Conservation (phyloP, 1,140 invertebrate genomes). For the Dysdera silvatica region DNA sequence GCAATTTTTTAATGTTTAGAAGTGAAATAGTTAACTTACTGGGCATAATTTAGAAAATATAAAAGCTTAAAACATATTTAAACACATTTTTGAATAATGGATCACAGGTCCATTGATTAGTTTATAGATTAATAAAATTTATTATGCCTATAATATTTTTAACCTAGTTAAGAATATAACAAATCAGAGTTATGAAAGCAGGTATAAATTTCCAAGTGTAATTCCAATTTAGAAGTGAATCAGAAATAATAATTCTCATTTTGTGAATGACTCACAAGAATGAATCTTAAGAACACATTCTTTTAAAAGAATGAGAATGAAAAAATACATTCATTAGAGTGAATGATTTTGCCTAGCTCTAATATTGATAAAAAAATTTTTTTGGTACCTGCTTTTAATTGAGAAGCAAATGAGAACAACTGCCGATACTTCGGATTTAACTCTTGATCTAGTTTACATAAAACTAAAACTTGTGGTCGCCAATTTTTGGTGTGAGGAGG, state of each 20-base stretch:
- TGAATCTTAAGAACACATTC: too few relatives aligned
- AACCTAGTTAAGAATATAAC: too few relatives aligned
- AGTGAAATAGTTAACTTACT: background rate
- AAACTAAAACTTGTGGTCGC: constrained; percentile 67
- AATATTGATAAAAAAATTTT: background rate
- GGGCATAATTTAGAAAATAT: background rate
- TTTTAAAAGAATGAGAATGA: too few relatives aligned
- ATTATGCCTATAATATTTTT: too few relatives aligned
- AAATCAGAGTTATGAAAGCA: too few relatives aligned
- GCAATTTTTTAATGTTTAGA: too few relatives aligned
- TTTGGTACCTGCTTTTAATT: constrained; percentile 75
- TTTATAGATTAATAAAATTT: too few relatives aligned
- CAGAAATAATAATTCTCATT: background rate
- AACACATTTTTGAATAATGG: background rate
- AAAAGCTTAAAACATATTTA: background rate
- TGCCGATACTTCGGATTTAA: constrained; percentile 63
- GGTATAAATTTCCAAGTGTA: too few relatives aligned
- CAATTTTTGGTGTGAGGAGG: constrained; percentile 99
- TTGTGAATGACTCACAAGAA: too few relatives aligned
- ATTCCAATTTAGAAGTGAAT: background rate
- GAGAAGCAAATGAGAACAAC: constrained; percentile 87
- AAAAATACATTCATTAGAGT: too few relatives aligned
- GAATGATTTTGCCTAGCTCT: background rate
- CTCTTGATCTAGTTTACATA: constrained; percentile 49
- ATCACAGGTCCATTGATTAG: too few relatives aligned